Evolutionary conservation across 2,888 invertebrate genomes (phyloP), one percentile per base, ranked within the genome.

Genomic region (Tenodera sinensis): DNA sequence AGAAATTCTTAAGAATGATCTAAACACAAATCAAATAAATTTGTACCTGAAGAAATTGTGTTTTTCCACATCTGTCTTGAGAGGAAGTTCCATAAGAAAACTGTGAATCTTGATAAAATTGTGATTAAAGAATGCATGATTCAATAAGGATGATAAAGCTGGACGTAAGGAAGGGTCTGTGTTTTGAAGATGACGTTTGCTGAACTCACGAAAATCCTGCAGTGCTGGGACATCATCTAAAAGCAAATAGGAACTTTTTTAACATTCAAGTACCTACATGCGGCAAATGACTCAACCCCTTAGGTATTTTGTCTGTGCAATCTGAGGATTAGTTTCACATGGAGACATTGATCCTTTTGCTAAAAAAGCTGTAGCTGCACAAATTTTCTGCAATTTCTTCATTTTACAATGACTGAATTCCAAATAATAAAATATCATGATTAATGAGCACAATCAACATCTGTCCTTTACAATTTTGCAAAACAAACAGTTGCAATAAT

Each of bases 51-150:
- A 98, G 93, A 98, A 98, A 89, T 95, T 94, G 91, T 95, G 94
- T 92, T 97, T 98, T 91, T 98, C 97, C 88, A 94, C 94, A 91
- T 96, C 96, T 89, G 94, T 94, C 93, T 98, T 98, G 82, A 98
- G 92, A 0, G 98, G 97, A 88, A 98, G 93, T 92, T 97, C 97
- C 91, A 96, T 96, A 0, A 98, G 94, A 93, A 98, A 98, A 91
- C 96, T 96, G 92, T 97, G 96, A 91, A 98, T 97, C 30, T 95
- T 94, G 90, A 98, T 96, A 92, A 98, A 98, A 92, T 97, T 97
- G 92, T 98, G 97, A 91, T 96, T 97, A 92, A 97, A 98, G 93
- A 97, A 97, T 85, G 95, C 95, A 93, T 98, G 97, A 88, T 95
- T 93, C 3, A 97, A 93, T 54, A 97, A 93, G 30, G 95, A 94